These are phyloP conservation scores for Hemistola chrysoprasaria DNA, from an alignment of 2,888 invertebrate genomes.

Conservation along the genomic window DNA sequence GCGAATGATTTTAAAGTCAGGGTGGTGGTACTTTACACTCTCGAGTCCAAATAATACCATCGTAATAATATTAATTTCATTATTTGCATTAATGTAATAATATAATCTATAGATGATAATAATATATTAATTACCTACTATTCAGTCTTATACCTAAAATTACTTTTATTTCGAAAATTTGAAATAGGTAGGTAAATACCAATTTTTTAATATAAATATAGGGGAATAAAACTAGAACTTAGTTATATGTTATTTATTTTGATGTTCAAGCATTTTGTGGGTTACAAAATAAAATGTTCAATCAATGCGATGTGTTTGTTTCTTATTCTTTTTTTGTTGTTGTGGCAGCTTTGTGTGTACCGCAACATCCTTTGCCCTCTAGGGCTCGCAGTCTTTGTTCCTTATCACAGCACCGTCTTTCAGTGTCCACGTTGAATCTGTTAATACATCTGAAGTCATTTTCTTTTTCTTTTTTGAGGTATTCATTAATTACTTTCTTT, in stretches of 20 bases:
- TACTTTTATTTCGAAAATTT: too few relatives aligned
- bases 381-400: slow-evolving; percentile 58
- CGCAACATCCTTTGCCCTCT: slow-evolving; percentile 66
- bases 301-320: slow-evolving; percentile 42
- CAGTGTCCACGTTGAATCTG: slow-evolving; percentile 65
- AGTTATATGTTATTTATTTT: slow-evolving; percentile 32
- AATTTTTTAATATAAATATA: too few relatives aligned
- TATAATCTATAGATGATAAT: too few relatives aligned
- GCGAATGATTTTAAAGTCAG: too few relatives aligned
- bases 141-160: too few relatives aligned
- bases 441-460: slow-evolving; percentile 67
- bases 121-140: too few relatives aligned
- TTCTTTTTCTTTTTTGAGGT: slow-evolving; percentile 62
- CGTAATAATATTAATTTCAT: too few relatives aligned
- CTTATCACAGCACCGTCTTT: slow-evolving; percentile 71
- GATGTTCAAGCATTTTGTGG: slow-evolving; percentile 41
- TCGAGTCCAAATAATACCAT: too few relatives aligned
- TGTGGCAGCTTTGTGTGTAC: slow-evolving; percentile 64
- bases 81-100: too few relatives aligned
- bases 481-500: slow-evolving; percentile 67
- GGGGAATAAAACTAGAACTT: slow-evolving; percentile 32
- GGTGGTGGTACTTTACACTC: too few relatives aligned
- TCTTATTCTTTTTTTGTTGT: slow-evolving; percentile 52
- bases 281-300: slow-evolving; percentile 75
- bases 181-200: too few relatives aligned